Evolutionary conservation across 2,888 invertebrate genomes (phyloP).

Genomic region (Agrochola litura): DNA sequence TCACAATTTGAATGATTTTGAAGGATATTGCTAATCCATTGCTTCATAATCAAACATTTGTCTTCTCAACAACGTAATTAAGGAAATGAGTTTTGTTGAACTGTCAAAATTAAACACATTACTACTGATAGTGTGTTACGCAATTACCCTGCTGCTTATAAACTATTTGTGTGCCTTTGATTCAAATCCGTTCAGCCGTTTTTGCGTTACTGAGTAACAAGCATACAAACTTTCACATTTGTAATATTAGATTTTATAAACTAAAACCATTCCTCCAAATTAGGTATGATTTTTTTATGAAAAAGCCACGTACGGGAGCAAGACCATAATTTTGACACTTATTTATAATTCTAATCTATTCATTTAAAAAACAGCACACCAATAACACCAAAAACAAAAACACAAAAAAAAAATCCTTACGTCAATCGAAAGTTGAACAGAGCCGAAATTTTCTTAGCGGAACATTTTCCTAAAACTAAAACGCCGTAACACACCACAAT

Average conservation of each 20-base stretch:
- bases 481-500: conserved; percentile 33
- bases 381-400: background rate
- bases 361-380: background rate
- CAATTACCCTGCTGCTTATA: too few relatives aligned
- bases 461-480: conserved; percentile 40
- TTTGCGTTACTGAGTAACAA: background rate
- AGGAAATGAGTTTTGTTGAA: too few relatives aligned
- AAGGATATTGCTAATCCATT: too few relatives aligned
- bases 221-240: background rate
- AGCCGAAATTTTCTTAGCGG: background rate
- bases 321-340: background rate
- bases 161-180: too few relatives aligned
- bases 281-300: background rate
- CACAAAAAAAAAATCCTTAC: conserved; percentile 31
- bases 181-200: background rate
- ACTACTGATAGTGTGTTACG: too few relatives aligned
- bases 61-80: too few relatives aligned
- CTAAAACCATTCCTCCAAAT: background rate
- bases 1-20: too few relatives aligned
- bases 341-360: background rate
- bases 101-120: too few relatives aligned
- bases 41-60: too few relatives aligned
- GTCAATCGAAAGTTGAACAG: background rate
- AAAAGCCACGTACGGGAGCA: background rate
- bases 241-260: background rate